phyloP scores from a whole-genome alignment of 2,797 vertebrate genomes.

The Sebastes itinus region DNA sequence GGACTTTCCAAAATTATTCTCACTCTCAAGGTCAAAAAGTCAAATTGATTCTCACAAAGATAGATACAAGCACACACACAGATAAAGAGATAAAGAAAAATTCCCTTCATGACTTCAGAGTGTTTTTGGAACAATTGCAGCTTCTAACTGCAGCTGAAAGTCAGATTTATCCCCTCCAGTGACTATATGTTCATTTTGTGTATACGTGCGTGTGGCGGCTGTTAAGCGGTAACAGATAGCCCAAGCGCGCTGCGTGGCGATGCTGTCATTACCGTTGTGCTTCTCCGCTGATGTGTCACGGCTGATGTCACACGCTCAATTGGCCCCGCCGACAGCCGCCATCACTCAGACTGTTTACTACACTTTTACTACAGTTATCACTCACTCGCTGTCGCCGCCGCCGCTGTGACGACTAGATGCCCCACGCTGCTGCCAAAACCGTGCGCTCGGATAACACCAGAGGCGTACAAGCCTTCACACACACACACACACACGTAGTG shows the following conservation, averaged over 20 bases:
- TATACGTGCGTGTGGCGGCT: conserved; percentile 6
- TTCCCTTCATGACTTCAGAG: conserved; percentile 29
- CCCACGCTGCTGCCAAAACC: conserved; percentile 36
- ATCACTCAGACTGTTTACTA: conserved; percentile 77
- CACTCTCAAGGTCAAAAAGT: not conserved
- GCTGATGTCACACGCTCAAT: conserved; percentile 84
- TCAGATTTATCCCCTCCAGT: conserved; percentile 49
- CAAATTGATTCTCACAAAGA: not conserved
- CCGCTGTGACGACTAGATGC: conserved; percentile 39
- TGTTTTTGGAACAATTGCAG: conserved; percentile 39
- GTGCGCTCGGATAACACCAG: conserved; percentile 53
- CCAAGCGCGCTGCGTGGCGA: conserved; percentile 51
- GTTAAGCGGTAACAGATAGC: conserved; percentile 72
- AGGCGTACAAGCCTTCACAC: conserved; percentile 13
- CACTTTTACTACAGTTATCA: conserved; percentile 78
- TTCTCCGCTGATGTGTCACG: conserved; percentile 75
- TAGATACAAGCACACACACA: not conserved
- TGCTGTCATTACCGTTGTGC: conserved; percentile 79
- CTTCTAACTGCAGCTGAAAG: conserved; percentile 44
- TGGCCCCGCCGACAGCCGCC: conserved; percentile 76
- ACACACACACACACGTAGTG: not conserved
- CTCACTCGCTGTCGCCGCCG: conserved; percentile 57
- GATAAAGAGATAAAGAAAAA: not conserved
- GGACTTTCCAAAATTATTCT: not conserved
- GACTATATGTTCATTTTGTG: conserved; percentile 31